Evolutionary conservation across 2,888 invertebrate species (phyloP), one percentile per base, ranked within the genome.

Genomic region (Caradrina kadenii): DNA sequence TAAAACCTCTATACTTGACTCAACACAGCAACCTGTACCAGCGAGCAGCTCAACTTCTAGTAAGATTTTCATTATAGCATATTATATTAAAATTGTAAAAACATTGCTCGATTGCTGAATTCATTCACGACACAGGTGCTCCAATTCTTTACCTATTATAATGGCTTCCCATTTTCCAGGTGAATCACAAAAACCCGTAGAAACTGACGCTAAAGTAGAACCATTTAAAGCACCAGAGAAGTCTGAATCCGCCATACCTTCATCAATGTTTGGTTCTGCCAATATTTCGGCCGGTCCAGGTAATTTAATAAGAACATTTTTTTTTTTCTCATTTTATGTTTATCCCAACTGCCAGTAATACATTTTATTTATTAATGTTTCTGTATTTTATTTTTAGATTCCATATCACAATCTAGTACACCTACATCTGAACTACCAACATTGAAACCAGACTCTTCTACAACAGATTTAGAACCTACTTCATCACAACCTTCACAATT

Each of bases 191-290:
- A 88, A 87, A 76, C 54, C 76, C n/a, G 68, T 67, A 42, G 81
- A 87, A 56, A 21, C 76, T 19, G 88, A 87, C 45, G 42, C 61
- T 1, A 84, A 86, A 76, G 39, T 72, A 58, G 87, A 88, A 78
- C 21, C 67, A 26, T 62, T 76, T 10, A 84, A 86, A 79, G 65
- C 63, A 13, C 60, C 63, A 8, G 85, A 83, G 67, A 86, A 84
- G 53, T 19, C 85, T 4, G 82, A 80, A 21, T n/a, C 76, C 39
- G 56, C 66, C 19, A 59, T 73, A n/a, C 81, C 90, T 19, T 87
- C 88, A 0, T 84, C 90, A 22, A 53, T 89, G 79, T 88, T 89
- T 69, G 86, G 87, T 64, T 68, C 86, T 19, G 86, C 86, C 6
- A 89, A 84, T 74, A 76, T 81, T 69, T 13, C 53, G 2, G 11